phyloP scores from a whole-genome alignment of 2,113 vertebrate species.

The Mus spicilegus region DNA sequence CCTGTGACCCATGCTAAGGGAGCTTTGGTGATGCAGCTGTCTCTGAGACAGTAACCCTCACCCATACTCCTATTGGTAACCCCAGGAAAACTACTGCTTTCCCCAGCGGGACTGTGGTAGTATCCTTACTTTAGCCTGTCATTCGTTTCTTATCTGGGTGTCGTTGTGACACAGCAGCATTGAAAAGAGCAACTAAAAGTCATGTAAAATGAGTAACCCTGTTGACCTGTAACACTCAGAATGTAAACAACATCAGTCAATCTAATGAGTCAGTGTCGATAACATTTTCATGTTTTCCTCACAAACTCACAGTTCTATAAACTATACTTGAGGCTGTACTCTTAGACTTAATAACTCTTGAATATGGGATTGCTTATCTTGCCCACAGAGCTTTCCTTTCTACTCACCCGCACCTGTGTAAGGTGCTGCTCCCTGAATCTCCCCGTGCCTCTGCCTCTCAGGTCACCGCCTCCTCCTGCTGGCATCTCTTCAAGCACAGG shows the following conservation, averaged over 20 bases:
- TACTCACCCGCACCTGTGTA: neutral
- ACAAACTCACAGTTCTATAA: neutral
- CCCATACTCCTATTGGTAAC: neutral
- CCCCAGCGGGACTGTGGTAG: neutral
- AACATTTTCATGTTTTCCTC: neutral
- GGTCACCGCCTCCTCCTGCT: neutral
- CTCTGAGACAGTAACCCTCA: too few relatives aligned
- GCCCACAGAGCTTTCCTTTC: neutral
- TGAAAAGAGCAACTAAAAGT: neutral
- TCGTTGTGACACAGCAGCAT: neutral
- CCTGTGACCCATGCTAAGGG: neutral
- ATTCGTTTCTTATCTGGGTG: neutral
- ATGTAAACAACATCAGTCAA: neutral
- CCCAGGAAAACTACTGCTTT: neutral
- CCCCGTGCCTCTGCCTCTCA: neutral
- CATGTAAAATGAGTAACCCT: neutral
- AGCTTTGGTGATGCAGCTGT: neutral
- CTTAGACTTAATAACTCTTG: neutral
- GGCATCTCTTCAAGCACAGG: neutral
- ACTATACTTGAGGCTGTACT: neutral
- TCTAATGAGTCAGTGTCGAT: neutral
- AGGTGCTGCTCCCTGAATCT: neutral
- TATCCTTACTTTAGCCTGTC: neutral
- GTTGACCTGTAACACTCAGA: neutral
- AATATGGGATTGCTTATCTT: neutral